Conservation (phyloP, 2,113 vertebrate genomes). For the Rhinopomastus cyanomelas region DNA sequence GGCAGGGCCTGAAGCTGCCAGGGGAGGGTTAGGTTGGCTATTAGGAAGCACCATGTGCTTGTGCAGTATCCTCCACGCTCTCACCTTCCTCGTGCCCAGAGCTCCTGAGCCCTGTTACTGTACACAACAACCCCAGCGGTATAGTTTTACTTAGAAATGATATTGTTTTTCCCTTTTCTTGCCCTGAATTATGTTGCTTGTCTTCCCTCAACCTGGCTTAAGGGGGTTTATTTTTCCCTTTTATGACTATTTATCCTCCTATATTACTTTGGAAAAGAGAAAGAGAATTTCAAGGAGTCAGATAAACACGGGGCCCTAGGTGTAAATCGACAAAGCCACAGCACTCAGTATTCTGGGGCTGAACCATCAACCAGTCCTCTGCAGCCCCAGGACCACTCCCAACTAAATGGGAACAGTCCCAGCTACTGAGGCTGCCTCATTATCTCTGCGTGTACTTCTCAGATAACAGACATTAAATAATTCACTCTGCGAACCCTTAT, state of each 20-base stretch:
- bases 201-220: not conserved
- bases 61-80: no score
- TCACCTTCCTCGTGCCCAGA: no score
- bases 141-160: not conserved
- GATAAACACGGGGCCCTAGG: not conserved
- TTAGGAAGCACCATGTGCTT: no score
- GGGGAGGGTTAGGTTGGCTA: no score
- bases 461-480: constrained; percentile 67
- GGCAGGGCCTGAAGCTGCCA: no score
- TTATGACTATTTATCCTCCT: not conserved
- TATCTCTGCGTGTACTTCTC: constrained; percentile 52
- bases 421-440: constrained; percentile 39
- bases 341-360: not conserved
- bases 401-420: constrained; percentile 40
- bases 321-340: not conserved
- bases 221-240: not conserved
- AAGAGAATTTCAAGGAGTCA: not conserved
- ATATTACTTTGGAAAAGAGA: not conserved
- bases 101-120: no score
- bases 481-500: constrained; percentile 55
- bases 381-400: not conserved
- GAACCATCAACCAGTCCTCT: constrained; percentile 33
- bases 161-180: not conserved
- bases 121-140: no score
- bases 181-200: not conserved